A percentile compares a stretch with the other conserved stretches of the same genome.
Evolutionary conservation across 35 echinoderm and acorn worm species (phyloP).

Genomic region (Heliocidaris tuberculata): DNA sequence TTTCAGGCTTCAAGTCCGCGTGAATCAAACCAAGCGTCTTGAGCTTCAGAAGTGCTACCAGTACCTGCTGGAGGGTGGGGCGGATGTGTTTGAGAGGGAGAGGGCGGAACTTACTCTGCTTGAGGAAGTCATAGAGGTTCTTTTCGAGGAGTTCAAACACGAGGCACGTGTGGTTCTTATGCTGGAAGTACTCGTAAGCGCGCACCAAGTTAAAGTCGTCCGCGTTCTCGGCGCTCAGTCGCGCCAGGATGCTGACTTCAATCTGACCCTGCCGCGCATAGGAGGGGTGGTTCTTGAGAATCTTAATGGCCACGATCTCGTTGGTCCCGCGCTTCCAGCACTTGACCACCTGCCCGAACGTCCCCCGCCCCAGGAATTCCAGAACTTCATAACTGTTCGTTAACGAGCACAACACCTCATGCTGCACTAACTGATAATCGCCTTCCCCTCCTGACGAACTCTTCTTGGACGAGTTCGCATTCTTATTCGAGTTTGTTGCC

Average conservation of each 20-base stretch:
- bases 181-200: conserved; percentile 98
- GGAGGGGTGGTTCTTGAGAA: conserved; percentile 96
- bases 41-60: conserved; percentile 90
- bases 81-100: conserved; percentile 95
- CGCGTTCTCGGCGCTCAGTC: conserved; percentile 95
- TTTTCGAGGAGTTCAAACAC: conserved; percentile 97
- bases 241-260: conserved; percentile 88
- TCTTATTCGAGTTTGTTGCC: conserved; percentile 64
- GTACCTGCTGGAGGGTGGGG: conserved; percentile 90
- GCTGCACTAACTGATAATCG: conserved; percentile 96
- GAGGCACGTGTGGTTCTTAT: conserved; percentile 98
- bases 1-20: conserved; percentile 98
- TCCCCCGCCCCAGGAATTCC: conserved; percentile 94
- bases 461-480: conserved; percentile 80
- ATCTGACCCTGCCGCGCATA: conserved; percentile 98
- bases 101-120: conserved; percentile 98
- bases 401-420: conserved; percentile 92
- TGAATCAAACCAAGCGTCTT: conserved; percentile 95
- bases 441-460: conserved; percentile 84
- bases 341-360: conserved; percentile 98
- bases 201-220: conserved; percentile 98
- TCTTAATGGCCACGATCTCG: conserved; percentile 99
- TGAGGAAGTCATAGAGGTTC: conserved; percentile 97
- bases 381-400: conserved; percentile 98
- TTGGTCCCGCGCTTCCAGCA: conserved; percentile 99